phyloP scores from a whole-genome alignment of 1,140 invertebrate species.

The Branchinecta lindahli region DNA sequence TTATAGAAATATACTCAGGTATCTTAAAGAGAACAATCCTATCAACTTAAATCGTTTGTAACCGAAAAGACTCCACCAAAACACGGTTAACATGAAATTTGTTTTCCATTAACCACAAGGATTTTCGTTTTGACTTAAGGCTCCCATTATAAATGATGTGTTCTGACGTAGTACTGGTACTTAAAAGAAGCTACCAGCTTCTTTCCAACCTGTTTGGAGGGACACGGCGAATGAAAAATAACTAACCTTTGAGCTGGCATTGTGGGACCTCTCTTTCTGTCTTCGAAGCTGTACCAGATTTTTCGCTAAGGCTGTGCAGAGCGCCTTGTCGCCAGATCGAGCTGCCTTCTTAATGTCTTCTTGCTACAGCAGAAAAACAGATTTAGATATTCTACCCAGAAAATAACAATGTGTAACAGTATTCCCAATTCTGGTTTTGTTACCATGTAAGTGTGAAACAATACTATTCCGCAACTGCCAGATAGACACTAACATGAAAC shows the following conservation, averaged over 20 bases:
- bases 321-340: slow-evolving; percentile 68
- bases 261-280: slow-evolving; percentile 65
- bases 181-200: background rate
- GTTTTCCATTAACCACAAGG: too few relatives aligned
- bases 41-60: too few relatives aligned
- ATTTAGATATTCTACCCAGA: slow-evolving; percentile 7
- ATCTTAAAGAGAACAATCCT: too few relatives aligned
- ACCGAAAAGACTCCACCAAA: too few relatives aligned
- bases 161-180: background rate
- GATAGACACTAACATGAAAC: slow-evolving; percentile 19
- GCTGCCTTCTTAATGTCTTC: slow-evolving; percentile 76
- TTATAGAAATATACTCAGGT: too few relatives aligned
- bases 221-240: background rate
- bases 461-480: slow-evolving; percentile 16
- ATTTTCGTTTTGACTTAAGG: too few relatives aligned
- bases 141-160: too few relatives aligned
- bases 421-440: background rate
- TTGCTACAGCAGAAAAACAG: slow-evolving; percentile 41
- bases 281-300: slow-evolving; percentile 72
- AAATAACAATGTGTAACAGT: background rate
- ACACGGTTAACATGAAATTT: too few relatives aligned
- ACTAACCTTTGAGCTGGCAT: slow-evolving; percentile 51
- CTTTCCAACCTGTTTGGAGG: background rate
- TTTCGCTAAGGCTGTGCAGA: slow-evolving; percentile 65
- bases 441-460: background rate